Evolutionary conservation across 1,140 invertebrate genomes (phyloP).

Genomic region (Drosophila ficusphila): DNA sequence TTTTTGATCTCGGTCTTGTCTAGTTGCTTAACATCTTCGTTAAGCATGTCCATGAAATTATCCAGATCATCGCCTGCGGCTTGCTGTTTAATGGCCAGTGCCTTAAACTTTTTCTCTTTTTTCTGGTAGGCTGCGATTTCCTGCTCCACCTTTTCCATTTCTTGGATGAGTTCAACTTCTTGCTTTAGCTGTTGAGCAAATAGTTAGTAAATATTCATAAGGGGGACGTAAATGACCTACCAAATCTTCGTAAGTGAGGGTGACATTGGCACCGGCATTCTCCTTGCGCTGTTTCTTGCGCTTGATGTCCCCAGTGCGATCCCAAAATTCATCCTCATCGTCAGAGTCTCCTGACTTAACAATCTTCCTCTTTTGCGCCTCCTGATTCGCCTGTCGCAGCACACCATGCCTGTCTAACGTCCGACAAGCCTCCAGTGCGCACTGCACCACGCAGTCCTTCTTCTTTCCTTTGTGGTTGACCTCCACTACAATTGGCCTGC

Average conservation of each 20-base stretch:
- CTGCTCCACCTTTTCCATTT: constrained; percentile 87
- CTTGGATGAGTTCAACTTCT: constrained; percentile 86
- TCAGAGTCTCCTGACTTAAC: constrained; percentile 90
- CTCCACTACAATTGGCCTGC: constrained; percentile 91
- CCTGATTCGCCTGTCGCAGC: constrained; percentile 90
- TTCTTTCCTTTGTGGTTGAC: constrained; percentile 95
- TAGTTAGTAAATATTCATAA: not conserved
- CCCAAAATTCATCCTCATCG: constrained; percentile 96
- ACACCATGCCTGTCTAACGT: constrained; percentile 94
- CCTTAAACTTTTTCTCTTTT: constrained; percentile 73
- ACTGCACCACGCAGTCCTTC: constrained; percentile 96
- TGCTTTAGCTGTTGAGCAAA: constrained; percentile 87
- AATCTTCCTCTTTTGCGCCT: constrained; percentile 87
- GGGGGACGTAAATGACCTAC: constrained; percentile 80
- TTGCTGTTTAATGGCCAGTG: constrained; percentile 84
- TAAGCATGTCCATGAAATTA: constrained; percentile 89
- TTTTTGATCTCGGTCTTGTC: constrained; percentile 85
- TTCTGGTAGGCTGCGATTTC: constrained; percentile 85
- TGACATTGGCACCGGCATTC: constrained; percentile 86
- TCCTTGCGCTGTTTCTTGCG: constrained; percentile 90
- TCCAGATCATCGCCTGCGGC: constrained; percentile 87
- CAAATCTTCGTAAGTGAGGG: constrained; percentile 91
- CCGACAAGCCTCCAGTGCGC: constrained; percentile 96
- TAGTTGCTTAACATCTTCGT: constrained; percentile 65
- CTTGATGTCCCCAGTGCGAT: constrained; percentile 96